Conservation (phyloP, 2,113 vertebrate species). For the Salvelinus sp. region DNA sequence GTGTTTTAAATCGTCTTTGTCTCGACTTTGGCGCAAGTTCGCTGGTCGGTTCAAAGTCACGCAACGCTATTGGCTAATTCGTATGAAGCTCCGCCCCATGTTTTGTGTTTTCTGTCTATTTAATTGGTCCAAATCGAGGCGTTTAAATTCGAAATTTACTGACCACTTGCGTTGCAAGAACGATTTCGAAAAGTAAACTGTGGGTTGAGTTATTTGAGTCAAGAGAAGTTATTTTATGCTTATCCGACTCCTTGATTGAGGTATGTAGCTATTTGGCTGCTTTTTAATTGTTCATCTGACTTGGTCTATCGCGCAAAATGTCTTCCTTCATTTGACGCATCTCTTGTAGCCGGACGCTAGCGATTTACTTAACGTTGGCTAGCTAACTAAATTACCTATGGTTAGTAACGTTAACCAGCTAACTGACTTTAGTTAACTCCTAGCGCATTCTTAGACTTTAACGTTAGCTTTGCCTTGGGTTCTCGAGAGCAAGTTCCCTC, state of each 20-base stretch:
- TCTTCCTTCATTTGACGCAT: no score
- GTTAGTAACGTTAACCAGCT: no score
- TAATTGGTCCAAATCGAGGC: slow-evolving; percentile 61
- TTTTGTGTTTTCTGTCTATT: slow-evolving; percentile 29
- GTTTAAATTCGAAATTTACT: slow-evolving; percentile 72
- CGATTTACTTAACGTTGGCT: no score
- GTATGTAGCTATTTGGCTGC: neutral
- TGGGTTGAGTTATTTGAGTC: no score
- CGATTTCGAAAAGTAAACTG: slow-evolving; percentile 25
- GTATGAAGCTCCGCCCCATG: slow-evolving; percentile 37
- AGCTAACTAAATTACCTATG: no score
- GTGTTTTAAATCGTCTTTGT: neutral
- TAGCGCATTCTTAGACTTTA: no score
- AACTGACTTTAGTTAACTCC: no score
- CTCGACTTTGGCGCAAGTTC: neutral
- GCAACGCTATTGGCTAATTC: slow-evolving; percentile 53
- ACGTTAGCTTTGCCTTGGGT: no score
- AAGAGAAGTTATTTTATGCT: neutral
- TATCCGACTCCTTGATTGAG: neutral
- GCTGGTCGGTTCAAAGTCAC: neutral
- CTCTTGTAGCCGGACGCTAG: no score
- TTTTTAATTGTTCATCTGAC: no score
- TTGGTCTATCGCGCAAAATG: no score
- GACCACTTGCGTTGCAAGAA: neutral
- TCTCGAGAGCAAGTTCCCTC: no score